Evolutionary conservation across 1,140 invertebrate species (phyloP).

Genomic region (Varroa destructor): DNA sequence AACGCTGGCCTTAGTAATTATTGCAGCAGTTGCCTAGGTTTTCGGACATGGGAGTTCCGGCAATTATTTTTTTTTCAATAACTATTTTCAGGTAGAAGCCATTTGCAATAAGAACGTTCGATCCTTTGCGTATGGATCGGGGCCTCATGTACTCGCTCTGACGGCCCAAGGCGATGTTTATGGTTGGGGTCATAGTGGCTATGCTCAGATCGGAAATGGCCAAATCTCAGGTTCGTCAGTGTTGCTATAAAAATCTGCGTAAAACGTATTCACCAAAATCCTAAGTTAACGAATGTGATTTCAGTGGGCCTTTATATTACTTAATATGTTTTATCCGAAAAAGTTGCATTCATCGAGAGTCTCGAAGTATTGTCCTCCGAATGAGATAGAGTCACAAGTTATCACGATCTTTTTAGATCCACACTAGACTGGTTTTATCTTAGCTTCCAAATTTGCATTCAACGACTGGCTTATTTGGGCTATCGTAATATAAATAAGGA

Average conservation of each 20-base stretch:
- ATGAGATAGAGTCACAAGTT: no score
- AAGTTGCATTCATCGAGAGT: slow-evolving; percentile 37
- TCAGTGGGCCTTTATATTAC: background rate
- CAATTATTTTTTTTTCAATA: background rate
- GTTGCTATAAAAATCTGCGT: background rate
- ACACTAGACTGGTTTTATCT: no score
- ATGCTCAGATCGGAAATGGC: slow-evolving; percentile 40
- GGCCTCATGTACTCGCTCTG: slow-evolving; percentile 52
- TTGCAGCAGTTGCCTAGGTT: no score
- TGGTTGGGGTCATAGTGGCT: slow-evolving; percentile 56
- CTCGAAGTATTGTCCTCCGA: no score
- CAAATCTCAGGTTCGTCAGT: background rate
- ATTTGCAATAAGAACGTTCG: slow-evolving; percentile 50
- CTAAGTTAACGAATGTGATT: no score
- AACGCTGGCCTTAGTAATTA: no score
- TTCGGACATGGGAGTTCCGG: no score
- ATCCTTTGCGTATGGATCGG: slow-evolving; percentile 52
- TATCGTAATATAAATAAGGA: background rate
- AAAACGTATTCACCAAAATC: background rate
- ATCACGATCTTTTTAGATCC: no score
- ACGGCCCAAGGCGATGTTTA: slow-evolving; percentile 50
- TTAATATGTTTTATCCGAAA: background rate
- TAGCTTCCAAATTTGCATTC: no score
- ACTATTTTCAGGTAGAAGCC: slow-evolving; percentile 40
- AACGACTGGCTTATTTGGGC: background rate